Base-by-base conservation (phyloP, 2,888 invertebrate genomes). In the Nyleta sp. region DNA sequence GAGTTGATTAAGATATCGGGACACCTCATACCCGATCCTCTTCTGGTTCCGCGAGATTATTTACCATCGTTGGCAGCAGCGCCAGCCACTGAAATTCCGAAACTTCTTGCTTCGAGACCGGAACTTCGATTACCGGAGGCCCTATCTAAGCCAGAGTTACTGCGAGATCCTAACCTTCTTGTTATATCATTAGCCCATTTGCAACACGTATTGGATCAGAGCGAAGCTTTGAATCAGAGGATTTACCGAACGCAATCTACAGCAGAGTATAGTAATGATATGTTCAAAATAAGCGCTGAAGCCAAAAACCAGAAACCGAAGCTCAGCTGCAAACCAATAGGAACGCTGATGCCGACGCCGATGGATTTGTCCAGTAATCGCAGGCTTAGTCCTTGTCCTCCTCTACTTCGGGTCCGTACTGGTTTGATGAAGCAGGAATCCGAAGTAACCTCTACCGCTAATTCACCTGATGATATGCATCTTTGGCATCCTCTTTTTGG, bases 401-500 rank as follows among this genome's bases (percentile, higher is more conserved):
- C 90, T 20, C 78, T 89, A 53, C 84, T 89, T 57, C 86, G 87
- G 81, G 87, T 89, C 52, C 87, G 87, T 1, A 87, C 81, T 42
- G 89, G 88, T 38, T 80, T 89, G 11, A 82, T 89, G 24, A 89
- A 90, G 52, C 89, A 90, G 80, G 90, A 89, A 70, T 83, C 90
- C 42, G 89, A 89, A 85, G 90, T 90, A 4, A 88, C 87, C 53
- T 90, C 89, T 2, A 89, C 89, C 3, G 89, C 88, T 6, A 87
- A 80, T 24, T 86, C 87, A n/a, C 88, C 87, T 18, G 89, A 90
- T 67, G 89, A 89, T 73, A 89, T 94, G 85, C 95, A 95, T 81
- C 91, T 96, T 57, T 96, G 96, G 96, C 96, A 96, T 92, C 96
- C 96, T 64, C 92, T 96, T 53, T 96, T 96, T 90, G 95, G 96